A percentile compares a stretch with the other conserved stretches of the same genome.
Conservation (phyloP, 2,888 invertebrate species). For the Hypsopygia costalis region DNA sequence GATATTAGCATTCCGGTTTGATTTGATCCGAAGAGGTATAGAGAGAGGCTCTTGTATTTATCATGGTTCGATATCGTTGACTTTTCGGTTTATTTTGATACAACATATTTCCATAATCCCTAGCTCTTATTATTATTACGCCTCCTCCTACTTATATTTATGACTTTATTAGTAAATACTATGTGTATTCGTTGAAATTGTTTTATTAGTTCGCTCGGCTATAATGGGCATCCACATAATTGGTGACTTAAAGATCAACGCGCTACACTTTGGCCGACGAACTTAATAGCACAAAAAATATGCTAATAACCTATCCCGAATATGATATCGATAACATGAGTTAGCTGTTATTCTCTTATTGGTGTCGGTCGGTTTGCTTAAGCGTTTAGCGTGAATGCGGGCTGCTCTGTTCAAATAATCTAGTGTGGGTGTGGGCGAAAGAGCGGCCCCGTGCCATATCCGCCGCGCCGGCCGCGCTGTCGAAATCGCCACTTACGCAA, state of each 20-base stretch:
- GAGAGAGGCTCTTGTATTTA: too few species aligned
- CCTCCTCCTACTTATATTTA: too few species aligned
- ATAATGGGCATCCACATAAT: conserved; percentile 3
- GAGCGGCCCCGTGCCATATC: conserved; percentile 76
- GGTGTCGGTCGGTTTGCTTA: conserved; percentile 39
- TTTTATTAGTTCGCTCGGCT: too few species aligned
- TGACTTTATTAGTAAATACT: too few species aligned
- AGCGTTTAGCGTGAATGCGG: conserved; percentile 51
- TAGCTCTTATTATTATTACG: too few species aligned
- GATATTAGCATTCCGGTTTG: too few species aligned
- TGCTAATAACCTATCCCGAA: conserved; percentile 16
- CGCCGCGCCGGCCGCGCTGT: conserved; percentile 44
- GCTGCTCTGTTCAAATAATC: conserved; percentile 56
- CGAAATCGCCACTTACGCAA: conserved; percentile 69
- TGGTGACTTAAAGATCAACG: conserved; percentile 10
- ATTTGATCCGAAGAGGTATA: too few species aligned
- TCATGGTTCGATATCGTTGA: too few species aligned
- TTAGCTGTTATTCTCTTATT: conserved; percentile 16
- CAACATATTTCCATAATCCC: too few species aligned
- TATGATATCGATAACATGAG: conserved; percentile 11
- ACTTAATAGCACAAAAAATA: conserved; percentile 12
- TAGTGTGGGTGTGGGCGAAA: conserved; percentile 65
- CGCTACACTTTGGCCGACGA: conserved; percentile 29
- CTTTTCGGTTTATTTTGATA: too few species aligned
- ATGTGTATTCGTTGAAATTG: too few species aligned